Percentiles rank a stretch among this genome's conserved stretches.
Evolutionary conservation across 64 coral and sea anemone genomes (phyloP).

Genomic region (Actinia equina): DNA sequence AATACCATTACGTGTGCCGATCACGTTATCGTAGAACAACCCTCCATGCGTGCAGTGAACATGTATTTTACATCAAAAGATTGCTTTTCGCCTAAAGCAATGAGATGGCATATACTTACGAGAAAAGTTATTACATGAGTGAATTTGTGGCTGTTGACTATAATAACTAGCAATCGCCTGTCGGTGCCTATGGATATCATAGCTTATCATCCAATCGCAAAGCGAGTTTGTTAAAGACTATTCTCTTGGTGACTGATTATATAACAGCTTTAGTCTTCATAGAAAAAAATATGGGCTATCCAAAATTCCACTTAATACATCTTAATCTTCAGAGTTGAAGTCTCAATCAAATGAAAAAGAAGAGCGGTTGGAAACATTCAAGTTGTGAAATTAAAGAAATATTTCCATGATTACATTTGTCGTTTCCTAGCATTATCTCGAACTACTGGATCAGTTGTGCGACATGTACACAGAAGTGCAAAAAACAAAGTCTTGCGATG

Average conservation of each 20-base stretch:
- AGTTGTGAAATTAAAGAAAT: background rate
- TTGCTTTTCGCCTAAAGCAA: background rate
- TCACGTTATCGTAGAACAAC: too few species aligned
- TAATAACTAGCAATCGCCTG: background rate
- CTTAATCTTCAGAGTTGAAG: background rate
- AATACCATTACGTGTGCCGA: too few species aligned
- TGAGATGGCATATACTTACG: too few species aligned
- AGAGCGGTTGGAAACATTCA: background rate
- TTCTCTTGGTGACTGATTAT: background rate
- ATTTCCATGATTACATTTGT: background rate
- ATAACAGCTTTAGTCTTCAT: background rate
- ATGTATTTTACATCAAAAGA: background rate
- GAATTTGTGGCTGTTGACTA: background rate
- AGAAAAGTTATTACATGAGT: too few species aligned
- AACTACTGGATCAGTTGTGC: background rate
- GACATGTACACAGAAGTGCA: background rate
- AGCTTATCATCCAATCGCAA: background rate
- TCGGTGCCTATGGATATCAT: too few species aligned
- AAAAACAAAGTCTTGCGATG: background rate
- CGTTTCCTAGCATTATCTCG: too few species aligned
- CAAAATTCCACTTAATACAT: background rate
- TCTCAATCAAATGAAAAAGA: background rate
- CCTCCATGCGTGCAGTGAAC: too few species aligned
- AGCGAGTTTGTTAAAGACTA: background rate
- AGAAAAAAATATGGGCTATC: background rate